Evolutionary conservation across 2,888 invertebrate genomes (phyloP), one percentile per base, ranked within the genome.

Genomic region (Coenonympha glycerion): DNA sequence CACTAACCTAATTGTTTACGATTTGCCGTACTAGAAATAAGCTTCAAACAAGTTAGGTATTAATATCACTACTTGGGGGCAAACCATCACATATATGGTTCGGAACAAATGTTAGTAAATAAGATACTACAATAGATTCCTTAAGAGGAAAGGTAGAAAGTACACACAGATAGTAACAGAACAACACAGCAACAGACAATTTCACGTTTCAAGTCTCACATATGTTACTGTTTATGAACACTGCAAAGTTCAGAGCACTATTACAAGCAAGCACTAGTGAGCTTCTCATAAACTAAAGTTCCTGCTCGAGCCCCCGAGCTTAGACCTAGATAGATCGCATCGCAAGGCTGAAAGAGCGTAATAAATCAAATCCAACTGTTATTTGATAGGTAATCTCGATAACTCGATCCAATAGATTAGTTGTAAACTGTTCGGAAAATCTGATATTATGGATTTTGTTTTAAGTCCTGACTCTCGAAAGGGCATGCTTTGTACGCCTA

Each of bases 211-310:
- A 5, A 18, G 13, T 13, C 6, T 45, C 26, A 60, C 63, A 65
- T 65, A 65, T 70, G 64, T 63, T 68, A 54, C 47, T 47, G 30
- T 34, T 22, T 15, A 44, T 36, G 52, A 49, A 44, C 45, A 55
- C 41, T 21, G 28, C 30, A 51, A 37, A 34, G 40, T 28, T 42
- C 41, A 50, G 45, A 41, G 19, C 18, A 26, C 45, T 33, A 48
- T 46, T 55, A 57, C 16, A 40, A 52, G 44, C 41, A 48, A 22
- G 28, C 44, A 26, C 36, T 42, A 50, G 15, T 30, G 22, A 30
- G 21, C 18, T 41, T 45, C 44, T 48, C 19, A 22, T 49, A 34
- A 55, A 55, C 44, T 44, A 49, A 57, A 54, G 58, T 58, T 58
- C 57, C 57, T 58, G 53, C 39, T 31, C 36, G 49, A 49, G 28